Base-by-base conservation (phyloP, 1,140 invertebrate species). In the Drosophila ironensis region DNA sequence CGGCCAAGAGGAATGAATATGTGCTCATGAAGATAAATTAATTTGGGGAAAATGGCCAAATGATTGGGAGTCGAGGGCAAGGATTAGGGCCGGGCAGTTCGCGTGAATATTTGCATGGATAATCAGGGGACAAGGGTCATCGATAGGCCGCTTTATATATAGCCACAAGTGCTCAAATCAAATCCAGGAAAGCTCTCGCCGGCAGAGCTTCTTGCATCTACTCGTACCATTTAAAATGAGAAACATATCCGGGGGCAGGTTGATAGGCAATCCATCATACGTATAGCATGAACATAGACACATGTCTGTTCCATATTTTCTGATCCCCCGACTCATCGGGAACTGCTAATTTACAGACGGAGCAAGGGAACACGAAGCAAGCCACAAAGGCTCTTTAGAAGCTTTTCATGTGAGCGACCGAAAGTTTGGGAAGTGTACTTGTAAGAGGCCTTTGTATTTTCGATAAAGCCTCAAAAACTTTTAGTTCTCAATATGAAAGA, bases 21-120 rank as follows among this genome's bases (percentile, higher is more conserved):
- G n/a, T 46, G n/a, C 47, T 35, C 37, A 47, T 67, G 80, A 61
- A 78, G 53, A 78, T 84, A 74, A 76, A 84, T 84, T 84, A 84
- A 86, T 71, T 71, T 71, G 44, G 33, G 54, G 47, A n/a, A 71
- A 71, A 71, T 71, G 42, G 68, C 41, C 47, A 71, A 71, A 71
- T 84, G 80, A 84, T 86, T 44, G 69, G 59, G 53, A n/a, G 30
- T 33, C 56, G 56, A 64, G 47, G 78, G n/a, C n/a, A n/a, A n/a
- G n/a, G 60, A 40, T 38, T 19, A 38, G 24, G 51, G 33, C 20
- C 12, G 11, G 30, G 7, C 25, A n/a, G n/a, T n/a, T n/a, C 25
- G 17, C 24, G 25, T 51, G 66, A 46, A 59, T 46, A 71, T 71
- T 71, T 71, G 28, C 46, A 71, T 71, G 42, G 30, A 25, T 44